phyloP scores from a whole-genome alignment of 2,797 vertebrate species.

The Anguilla pacifica region DNA sequence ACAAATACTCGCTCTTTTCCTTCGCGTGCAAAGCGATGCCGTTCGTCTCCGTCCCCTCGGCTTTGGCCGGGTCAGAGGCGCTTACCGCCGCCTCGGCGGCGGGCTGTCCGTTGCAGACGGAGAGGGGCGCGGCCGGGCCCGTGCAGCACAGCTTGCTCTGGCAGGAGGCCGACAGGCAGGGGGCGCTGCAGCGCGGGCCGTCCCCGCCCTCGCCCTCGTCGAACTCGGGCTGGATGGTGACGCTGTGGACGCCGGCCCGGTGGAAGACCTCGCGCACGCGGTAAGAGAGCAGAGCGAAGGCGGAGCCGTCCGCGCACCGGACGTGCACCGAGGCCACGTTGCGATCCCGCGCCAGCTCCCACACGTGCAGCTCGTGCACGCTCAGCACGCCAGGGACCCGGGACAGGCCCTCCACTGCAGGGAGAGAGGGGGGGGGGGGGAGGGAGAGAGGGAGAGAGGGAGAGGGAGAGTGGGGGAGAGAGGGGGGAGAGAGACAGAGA shows the following conservation, averaged over 20 bases:
- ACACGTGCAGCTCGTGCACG: constrained; percentile 78
- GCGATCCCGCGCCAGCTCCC: constrained; percentile 77
- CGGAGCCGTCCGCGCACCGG: constrained; percentile 61
- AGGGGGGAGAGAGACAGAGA: too few species aligned
- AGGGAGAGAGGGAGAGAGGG: too few species aligned
- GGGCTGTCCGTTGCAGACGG: neutral
- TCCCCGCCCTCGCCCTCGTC: constrained; percentile 35
- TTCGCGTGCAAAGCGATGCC: constrained; percentile 28
- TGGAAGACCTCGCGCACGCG: constrained; percentile 76
- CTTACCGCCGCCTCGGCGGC: neutral
- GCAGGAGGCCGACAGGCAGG: constrained; percentile 70
- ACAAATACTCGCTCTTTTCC: neutral
- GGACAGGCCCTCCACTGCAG: constrained; percentile 68
- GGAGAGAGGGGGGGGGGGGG: neutral
- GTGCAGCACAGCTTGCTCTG: constrained; percentile 70
- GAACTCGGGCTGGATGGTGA: constrained; percentile 80
- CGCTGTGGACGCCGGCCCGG: constrained; percentile 69
- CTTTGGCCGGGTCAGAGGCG: neutral
- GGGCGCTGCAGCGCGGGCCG: constrained; percentile 55
- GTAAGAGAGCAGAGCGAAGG: constrained; percentile 54
- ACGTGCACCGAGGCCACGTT: constrained; percentile 79
- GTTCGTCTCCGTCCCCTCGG: neutral
- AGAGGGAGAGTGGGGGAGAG: too few species aligned
- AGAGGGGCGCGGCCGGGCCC: neutral
- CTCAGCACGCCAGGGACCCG: constrained; percentile 66